These are phyloP conservation scores for Dendrocincla tyrannina DNA, from an alignment of 2,797 vertebrate species.

Conservation along the genomic window DNA sequence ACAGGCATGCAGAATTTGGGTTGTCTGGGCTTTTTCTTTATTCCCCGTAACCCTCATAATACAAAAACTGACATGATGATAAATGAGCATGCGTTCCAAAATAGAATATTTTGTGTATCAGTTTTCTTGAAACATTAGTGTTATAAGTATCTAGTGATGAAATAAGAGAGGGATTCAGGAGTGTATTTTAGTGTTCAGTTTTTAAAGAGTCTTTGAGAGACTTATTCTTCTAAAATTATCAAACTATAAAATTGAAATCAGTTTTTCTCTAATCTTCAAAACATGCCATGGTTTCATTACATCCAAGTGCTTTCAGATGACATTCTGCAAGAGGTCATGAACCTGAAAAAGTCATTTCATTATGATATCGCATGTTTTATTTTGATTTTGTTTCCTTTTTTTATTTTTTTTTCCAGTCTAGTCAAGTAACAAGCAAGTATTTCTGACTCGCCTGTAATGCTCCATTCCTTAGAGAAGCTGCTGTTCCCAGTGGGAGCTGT, in stretches of 20 bases:
- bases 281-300: neutral
- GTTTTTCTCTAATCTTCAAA: neutral
- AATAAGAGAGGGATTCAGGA: neutral
- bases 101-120: neutral
- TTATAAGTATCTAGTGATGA: neutral
- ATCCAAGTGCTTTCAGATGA: neutral
- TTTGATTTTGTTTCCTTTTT: neutral
- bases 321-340: neutral
- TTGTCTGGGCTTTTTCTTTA: neutral
- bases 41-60: rapidly evolving
- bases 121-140: neutral
- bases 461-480: neutral
- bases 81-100: neutral
- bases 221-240: neutral
- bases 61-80: neutral
- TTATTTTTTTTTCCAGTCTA: neutral
- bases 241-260: neutral
- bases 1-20: neutral
- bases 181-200: neutral
- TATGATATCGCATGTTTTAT: neutral
- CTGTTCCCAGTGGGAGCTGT: neutral
- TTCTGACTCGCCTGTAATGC: neutral
- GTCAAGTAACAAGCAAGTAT: neutral
- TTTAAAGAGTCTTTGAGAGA: neutral
- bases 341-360: neutral